These are phyloP conservation scores for Taeniopygia guttata DNA, from an alignment of 2,797 vertebrate genomes.

Conservation along the genomic window DNA sequence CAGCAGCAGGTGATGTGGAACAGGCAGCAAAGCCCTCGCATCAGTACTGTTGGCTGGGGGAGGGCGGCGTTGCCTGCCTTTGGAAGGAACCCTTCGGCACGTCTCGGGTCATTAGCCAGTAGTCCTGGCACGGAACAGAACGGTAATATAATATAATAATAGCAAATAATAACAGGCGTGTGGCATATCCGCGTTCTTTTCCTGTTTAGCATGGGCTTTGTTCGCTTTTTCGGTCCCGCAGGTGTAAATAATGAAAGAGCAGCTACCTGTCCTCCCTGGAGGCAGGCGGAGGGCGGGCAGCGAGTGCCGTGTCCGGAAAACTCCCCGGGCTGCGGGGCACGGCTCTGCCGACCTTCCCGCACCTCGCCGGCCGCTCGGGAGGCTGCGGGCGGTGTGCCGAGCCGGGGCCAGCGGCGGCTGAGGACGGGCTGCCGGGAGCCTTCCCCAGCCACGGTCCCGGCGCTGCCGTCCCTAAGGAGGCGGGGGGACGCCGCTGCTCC, in stretches of 20 bases:
- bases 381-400: fast-evolving
- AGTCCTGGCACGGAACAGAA: background rate
- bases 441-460: too few species aligned
- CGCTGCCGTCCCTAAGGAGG: background rate
- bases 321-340: fast-evolving
- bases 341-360: fast-evolving
- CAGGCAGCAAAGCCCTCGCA: background rate
- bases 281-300: background rate
- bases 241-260: background rate
- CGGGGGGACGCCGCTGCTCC: background rate
- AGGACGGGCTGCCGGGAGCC: background rate
- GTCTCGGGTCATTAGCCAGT: background rate
- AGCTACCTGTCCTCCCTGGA: fast-evolving
- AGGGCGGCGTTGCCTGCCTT: background rate
- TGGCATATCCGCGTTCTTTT: background rate
- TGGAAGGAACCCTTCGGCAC: background rate
- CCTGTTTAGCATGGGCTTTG: fast-evolving
- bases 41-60: background rate
- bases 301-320: background rate
- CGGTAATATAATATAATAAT: background rate
- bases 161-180: background rate
- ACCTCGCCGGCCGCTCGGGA: fast-evolving
- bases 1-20: background rate
- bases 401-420: background rate
- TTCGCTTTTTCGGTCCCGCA: fast-evolving